These are phyloP conservation scores for Drosophila equinoxialis DNA, from an alignment of 1,140 invertebrate genomes.

Conservation along the genomic window DNA sequence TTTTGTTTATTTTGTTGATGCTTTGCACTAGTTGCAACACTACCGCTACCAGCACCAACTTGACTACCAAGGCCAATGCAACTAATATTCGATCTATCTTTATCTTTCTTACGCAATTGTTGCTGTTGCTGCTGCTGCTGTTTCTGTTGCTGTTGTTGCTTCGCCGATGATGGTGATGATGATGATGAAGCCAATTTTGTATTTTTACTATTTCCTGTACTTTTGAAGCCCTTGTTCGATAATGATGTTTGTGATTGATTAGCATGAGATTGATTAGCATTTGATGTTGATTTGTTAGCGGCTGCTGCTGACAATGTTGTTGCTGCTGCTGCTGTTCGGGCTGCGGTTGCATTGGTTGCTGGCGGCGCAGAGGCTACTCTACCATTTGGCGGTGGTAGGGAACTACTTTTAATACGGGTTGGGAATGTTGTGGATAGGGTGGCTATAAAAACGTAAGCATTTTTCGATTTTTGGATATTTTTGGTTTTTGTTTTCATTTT, in stretches of 20 bases:
- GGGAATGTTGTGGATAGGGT: constrained; percentile 84
- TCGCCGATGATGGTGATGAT: constrained; percentile 26
- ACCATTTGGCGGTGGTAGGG: constrained; percentile 81
- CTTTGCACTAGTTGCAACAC: constrained; percentile 73
- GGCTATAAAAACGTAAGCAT: constrained; percentile 83
- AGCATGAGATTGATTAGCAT: constrained; percentile 71
- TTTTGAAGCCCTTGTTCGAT: constrained; percentile 52
- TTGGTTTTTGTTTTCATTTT: constrained; percentile 37
- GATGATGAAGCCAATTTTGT: constrained; percentile 43
- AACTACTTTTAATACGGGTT: constrained; percentile 84
- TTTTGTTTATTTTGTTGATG: constrained; percentile 77
- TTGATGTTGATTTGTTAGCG: constrained; percentile 60
- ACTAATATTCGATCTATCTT: constrained; percentile 81
- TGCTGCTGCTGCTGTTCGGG: constrained; percentile 34
- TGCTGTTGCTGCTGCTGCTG: constrained; percentile 44
- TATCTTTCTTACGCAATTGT: constrained; percentile 80
- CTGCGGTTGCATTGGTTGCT: constrained; percentile 51
- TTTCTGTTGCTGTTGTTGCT: constrained; percentile 36
- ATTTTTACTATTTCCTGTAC: constrained; percentile 45
- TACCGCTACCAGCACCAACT: constrained; percentile 68
- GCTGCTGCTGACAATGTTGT: constrained; percentile 40
- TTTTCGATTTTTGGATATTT: constrained; percentile 54
- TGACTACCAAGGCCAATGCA: constrained; percentile 68
- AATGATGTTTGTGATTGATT: constrained; percentile 73
- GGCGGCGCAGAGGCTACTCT: constrained; percentile 73